A percentile compares a stretch with the other conserved stretches of the same genome.
phyloP scores from a whole-genome alignment of 1,140 invertebrate genomes.

The Aphis gossypii region DNA sequence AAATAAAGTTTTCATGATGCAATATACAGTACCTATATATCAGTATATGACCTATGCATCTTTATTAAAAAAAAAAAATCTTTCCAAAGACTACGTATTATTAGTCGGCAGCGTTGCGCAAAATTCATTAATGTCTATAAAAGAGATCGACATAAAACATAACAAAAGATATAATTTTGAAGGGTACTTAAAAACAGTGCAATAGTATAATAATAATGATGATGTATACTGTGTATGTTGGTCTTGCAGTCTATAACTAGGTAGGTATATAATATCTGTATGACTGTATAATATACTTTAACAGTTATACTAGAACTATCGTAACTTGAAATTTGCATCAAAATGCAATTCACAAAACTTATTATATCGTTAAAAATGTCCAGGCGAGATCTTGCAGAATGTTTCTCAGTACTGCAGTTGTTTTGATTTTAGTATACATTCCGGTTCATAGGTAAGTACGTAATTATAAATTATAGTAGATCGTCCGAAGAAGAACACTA shows the following conservation, averaged over 20 bases:
- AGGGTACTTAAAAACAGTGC: slow-evolving; percentile 11
- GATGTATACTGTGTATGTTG: not conserved
- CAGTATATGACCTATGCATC: not conserved
- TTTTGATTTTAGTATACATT: not conserved
- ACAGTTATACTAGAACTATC: not conserved
- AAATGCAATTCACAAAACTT: not conserved
- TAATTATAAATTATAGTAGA: not conserved
- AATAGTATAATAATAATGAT: slow-evolving; percentile 2
- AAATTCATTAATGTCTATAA: not conserved
- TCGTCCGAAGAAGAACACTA: not conserved
- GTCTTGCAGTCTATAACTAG: not conserved
- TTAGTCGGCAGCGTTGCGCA: not conserved
- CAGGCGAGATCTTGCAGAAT: not conserved
- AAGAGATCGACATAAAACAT: not conserved
- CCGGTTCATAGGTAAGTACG: not conserved
- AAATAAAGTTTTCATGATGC: slow-evolving; percentile 4
- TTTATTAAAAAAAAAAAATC: not conserved
- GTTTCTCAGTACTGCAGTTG: not conserved
- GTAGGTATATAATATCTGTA: not conserved
- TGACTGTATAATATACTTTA: not conserved
- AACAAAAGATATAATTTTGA: slow-evolving; percentile 22
- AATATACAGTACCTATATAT: not conserved
- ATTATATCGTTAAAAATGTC: not conserved
- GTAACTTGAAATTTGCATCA: not conserved
- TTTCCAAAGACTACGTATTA: not conserved